Conservation (phyloP, 2,113 vertebrate genomes). For the Leucopternis melanops region DNA sequence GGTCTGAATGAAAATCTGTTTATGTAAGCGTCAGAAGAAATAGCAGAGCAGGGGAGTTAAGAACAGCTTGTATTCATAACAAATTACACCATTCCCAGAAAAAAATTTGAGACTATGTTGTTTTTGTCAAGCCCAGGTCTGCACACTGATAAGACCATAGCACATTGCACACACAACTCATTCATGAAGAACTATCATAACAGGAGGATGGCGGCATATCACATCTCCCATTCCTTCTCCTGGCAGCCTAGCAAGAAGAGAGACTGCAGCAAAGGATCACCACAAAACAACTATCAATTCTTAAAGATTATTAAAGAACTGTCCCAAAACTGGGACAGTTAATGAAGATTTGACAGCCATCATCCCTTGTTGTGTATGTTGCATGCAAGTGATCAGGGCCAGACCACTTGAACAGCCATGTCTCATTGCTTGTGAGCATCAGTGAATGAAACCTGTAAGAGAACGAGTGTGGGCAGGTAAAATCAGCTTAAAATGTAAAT, state of each 20-base stretch:
- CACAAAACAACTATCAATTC: neutral
- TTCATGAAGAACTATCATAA: neutral
- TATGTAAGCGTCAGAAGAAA: neutral
- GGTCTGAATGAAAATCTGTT: neutral
- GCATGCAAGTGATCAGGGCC: rapidly evolving
- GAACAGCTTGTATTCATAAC: neutral
- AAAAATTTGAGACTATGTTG: neutral
- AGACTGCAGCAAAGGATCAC: neutral
- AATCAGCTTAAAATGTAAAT: neutral
- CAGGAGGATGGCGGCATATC: neutral
- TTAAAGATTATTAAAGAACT: neutral
- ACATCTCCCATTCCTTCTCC: neutral
- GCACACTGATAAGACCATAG: neutral
- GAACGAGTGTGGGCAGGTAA: rapidly evolving
- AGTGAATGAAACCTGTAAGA: neutral
- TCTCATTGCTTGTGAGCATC: neutral
- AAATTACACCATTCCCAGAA: neutral
- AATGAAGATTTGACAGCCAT: neutral
- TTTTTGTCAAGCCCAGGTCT: neutral
- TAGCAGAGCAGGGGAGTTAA: neutral
- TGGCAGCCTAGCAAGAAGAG: neutral
- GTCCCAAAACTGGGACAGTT: neutral
- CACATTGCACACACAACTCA: neutral
- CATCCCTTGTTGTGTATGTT: neutral
- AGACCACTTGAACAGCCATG: neutral